phyloP scores from a whole-genome alignment of 2,888 invertebrate genomes.

The Acanthosepion pharaonis region DNA sequence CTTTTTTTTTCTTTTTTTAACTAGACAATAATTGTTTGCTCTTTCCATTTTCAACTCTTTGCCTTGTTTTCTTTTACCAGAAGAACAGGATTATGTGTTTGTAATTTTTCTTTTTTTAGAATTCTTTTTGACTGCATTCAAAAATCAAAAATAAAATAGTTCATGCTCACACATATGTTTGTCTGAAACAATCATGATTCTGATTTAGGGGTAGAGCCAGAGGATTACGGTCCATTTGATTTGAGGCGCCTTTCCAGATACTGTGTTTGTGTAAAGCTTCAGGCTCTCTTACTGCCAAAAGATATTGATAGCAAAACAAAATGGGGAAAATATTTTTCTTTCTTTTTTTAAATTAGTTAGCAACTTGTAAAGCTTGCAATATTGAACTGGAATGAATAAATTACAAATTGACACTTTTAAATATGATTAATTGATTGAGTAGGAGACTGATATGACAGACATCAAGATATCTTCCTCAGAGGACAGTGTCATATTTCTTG shows the following conservation, averaged over 20 bases:
- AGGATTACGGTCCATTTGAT: neutral
- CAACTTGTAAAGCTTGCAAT: neutral
- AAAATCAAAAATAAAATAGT: neutral
- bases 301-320: too few relatives aligned
- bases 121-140: neutral
- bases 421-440: neutral
- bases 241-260: neutral
- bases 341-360: too few relatives aligned
- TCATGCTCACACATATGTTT: neutral
- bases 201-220: neutral
- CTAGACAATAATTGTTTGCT: neutral
- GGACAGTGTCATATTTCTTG: neutral
- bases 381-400: neutral
- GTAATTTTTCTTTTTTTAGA: neutral
- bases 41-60: slow-evolving; percentile 4
- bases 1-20: neutral
- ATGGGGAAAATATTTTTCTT: too few relatives aligned
- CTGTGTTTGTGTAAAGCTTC: neutral
- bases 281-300: neutral
- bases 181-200: neutral
- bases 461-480: neutral
- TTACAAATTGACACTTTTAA: neutral
- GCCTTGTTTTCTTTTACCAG: neutral
- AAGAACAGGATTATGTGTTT: neutral
- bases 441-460: neutral